Conservation (phyloP, 64 coral and sea anemone genomes). For the Hydrozoanthus tunicans region DNA sequence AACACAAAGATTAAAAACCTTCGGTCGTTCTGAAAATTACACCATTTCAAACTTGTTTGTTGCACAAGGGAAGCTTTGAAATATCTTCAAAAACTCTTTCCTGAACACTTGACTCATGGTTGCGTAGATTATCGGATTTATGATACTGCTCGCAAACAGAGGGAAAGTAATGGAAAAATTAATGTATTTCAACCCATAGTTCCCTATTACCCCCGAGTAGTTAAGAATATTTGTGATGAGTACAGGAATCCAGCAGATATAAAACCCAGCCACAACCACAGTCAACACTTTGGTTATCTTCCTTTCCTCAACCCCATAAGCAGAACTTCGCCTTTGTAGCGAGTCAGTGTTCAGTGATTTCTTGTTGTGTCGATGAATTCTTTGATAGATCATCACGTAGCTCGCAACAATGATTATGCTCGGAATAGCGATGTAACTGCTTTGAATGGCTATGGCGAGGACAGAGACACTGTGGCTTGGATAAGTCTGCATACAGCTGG, state of each 20-base stretch:
- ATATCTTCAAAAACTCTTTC: slow-evolving; percentile 2
- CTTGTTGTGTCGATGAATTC: slow-evolving; percentile 26
- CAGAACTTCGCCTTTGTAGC: neutral
- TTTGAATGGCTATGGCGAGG: neutral
- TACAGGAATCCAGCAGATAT: slow-evolving; percentile 63
- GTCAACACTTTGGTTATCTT: slow-evolving; percentile 61
- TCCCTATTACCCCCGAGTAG: slow-evolving; percentile 3
- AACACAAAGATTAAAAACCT: neutral
- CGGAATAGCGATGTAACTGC: neutral
- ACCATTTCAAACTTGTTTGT: slow-evolving; percentile 6
- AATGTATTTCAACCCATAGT: slow-evolving; percentile 31
- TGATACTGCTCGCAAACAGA: slow-evolving; percentile 54
- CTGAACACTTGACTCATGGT: slow-evolving; percentile 59
- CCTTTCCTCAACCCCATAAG: slow-evolving; percentile 40
- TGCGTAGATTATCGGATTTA: slow-evolving; percentile 75
- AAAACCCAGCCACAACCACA: slow-evolving; percentile 53
- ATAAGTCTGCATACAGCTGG: neutral
- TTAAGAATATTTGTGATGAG: slow-evolving; percentile 54
- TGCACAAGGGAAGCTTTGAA: neutral
- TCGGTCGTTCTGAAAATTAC: neutral
- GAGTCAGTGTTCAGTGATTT: neutral
- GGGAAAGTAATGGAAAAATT: slow-evolving; percentile 58
- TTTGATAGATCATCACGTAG: neutral
- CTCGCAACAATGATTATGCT: neutral
- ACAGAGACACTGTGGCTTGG: neutral